phyloP scores from a whole-genome alignment of 2,113 vertebrate species.

The Chelonoidis abingdonii region DNA sequence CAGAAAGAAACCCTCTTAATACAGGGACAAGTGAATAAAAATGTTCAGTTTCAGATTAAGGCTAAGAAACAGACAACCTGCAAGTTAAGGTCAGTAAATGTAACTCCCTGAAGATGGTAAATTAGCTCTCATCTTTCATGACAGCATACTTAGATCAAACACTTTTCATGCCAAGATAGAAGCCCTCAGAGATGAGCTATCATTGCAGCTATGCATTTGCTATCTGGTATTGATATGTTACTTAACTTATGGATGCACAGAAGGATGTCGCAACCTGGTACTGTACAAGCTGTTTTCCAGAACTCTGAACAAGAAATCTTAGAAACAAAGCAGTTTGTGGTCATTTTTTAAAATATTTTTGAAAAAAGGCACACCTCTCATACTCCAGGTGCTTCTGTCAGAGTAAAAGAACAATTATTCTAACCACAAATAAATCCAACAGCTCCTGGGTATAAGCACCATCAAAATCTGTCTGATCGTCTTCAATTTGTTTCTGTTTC shows the following conservation, averaged over 20 bases:
- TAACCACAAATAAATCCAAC: neutral
- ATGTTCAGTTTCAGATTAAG: neutral
- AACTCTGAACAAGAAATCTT: neutral
- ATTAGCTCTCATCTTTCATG: conserved; percentile 63
- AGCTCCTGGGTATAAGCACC: neutral
- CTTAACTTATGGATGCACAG: conserved; percentile 73
- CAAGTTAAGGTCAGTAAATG: conserved; percentile 51
- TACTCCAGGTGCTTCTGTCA: neutral
- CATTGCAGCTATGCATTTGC: conserved; percentile 69
- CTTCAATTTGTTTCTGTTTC: neutral
- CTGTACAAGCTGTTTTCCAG: conserved; percentile 46
- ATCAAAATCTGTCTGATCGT: neutral
- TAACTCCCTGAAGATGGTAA: conserved; percentile 67
- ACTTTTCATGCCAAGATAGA: conserved; percentile 55
- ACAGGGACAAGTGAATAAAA: conserved; percentile 41
- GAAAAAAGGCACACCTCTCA: neutral
- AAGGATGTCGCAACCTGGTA: conserved; percentile 52
- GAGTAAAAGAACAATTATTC: neutral
- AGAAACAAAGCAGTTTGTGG: neutral
- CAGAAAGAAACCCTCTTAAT: conserved; percentile 19
- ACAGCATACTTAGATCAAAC: conserved; percentile 74
- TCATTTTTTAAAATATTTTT: neutral
- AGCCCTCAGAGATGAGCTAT: conserved; percentile 35
- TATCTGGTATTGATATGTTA: conserved; percentile 72
- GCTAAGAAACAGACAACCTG: conserved; percentile 12